Conservation (phyloP, 2,113 vertebrate species). For the Malaclemys terrapin region DNA sequence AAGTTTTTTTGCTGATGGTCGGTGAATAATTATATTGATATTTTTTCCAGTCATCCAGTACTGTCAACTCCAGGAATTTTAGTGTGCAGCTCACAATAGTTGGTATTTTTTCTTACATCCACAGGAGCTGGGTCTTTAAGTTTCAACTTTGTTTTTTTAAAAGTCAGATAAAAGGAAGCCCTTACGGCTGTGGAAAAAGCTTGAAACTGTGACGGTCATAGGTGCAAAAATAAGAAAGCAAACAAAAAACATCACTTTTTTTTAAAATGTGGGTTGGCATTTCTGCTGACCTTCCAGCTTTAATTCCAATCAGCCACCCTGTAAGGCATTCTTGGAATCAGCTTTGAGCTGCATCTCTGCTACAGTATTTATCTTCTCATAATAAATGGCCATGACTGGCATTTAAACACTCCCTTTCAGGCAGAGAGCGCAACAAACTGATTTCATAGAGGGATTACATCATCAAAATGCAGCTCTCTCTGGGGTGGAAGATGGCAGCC, state of each 20-base stretch:
- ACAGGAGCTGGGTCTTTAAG: neutral
- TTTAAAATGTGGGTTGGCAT: neutral
- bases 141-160: constrained; percentile 16
- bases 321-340: neutral
- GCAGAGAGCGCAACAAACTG: neutral
- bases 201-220: neutral
- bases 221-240: constrained; percentile 21
- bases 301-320: neutral
- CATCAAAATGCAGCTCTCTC: neutral
- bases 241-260: neutral
- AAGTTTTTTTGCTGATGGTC: neutral
- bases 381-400: neutral
- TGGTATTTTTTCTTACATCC: neutral
- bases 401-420: neutral
- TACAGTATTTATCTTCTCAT: neutral
- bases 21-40: neutral
- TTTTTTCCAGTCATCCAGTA: neutral
- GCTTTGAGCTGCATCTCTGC: neutral
- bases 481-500: neutral
- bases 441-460: fast-evolving
- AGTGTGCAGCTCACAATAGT: neutral
- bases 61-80: neutral
- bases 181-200: constrained; percentile 43
- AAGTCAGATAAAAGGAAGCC: constrained; percentile 35
- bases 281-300: neutral